Percentiles rank a stretch among this genome's conserved stretches.
These are phyloP conservation scores for Isoperla grammatica DNA, from an alignment of 2,888 invertebrate species.

Conservation along the genomic window DNA sequence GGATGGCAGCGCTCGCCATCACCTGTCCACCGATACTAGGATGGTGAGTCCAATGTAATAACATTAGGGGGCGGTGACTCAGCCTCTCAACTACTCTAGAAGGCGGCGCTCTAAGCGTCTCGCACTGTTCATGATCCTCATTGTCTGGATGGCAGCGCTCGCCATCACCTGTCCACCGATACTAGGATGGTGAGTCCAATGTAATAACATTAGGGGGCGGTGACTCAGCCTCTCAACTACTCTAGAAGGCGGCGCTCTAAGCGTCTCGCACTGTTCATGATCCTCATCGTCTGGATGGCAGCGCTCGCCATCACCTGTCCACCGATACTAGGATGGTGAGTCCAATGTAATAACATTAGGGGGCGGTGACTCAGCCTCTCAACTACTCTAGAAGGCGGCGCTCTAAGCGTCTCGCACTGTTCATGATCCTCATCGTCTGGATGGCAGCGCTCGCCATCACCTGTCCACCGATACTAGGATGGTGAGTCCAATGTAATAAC, in stretches of 20 bases:
- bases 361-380: slow-evolving; percentile 89
- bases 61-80: slow-evolving; percentile 88
- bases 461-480: slow-evolving; percentile 91
- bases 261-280: slow-evolving; percentile 78
- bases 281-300: slow-evolving; percentile 83
- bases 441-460: slow-evolving; percentile 83
- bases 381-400: slow-evolving; percentile 85
- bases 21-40: slow-evolving; percentile 95
- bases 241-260: slow-evolving; percentile 82
- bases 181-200: slow-evolving; percentile 83
- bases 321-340: slow-evolving; percentile 87
- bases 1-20: slow-evolving; percentile 84
- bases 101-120: slow-evolving; percentile 78
- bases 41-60: slow-evolving; percentile 85
- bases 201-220: too few species aligned
- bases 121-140: slow-evolving; percentile 79
- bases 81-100: slow-evolving; percentile 86
- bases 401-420: slow-evolving; percentile 73
- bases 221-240: slow-evolving; percentile 88
- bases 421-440: slow-evolving; percentile 90
- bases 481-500: too few species aligned
- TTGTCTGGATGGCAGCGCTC: slow-evolving; percentile 86
- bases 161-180: slow-evolving; percentile 94
- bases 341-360: too few species aligned
- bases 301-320: slow-evolving; percentile 93